Conservation (phyloP, 1,140 invertebrate species). For the Macrobrachium nipponense region DNA sequence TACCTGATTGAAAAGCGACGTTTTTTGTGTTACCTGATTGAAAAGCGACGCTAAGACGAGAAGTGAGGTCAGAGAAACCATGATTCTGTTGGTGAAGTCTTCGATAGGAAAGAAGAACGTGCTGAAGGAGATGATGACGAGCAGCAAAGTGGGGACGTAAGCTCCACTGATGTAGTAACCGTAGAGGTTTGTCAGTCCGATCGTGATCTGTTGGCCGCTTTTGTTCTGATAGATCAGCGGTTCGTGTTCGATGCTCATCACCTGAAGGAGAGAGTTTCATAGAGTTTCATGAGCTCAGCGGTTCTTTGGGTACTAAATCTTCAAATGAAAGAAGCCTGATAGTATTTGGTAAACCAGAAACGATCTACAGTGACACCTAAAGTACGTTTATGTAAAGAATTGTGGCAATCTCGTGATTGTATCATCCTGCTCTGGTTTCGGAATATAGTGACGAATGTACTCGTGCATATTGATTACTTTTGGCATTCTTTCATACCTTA, state of each 20-base stretch:
- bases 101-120: conserved; percentile 55
- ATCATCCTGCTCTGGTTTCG: no score
- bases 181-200: conserved; percentile 48
- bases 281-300: background rate
- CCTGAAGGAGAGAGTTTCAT: background rate
- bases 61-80: conserved; percentile 57
- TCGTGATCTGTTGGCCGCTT: conserved; percentile 44
- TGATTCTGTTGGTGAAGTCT: conserved; percentile 61
- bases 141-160: conserved; percentile 57
- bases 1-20: no score
- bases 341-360: no score
- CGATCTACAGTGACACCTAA: no score
- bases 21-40: conserved; percentile 44
- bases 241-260: background rate
- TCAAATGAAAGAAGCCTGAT: no score
- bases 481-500: no score
- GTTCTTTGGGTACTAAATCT: no score
- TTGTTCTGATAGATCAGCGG: conserved; percentile 15
- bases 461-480: no score
- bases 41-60: conserved; percentile 59
- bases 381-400: no score
- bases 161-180: conserved; percentile 55
- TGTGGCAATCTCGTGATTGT: no score
- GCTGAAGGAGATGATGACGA: conserved; percentile 58
- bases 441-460: no score